Conservation (phyloP, 2,113 vertebrate genomes). For the Orthonyx spaldingii region DNA sequence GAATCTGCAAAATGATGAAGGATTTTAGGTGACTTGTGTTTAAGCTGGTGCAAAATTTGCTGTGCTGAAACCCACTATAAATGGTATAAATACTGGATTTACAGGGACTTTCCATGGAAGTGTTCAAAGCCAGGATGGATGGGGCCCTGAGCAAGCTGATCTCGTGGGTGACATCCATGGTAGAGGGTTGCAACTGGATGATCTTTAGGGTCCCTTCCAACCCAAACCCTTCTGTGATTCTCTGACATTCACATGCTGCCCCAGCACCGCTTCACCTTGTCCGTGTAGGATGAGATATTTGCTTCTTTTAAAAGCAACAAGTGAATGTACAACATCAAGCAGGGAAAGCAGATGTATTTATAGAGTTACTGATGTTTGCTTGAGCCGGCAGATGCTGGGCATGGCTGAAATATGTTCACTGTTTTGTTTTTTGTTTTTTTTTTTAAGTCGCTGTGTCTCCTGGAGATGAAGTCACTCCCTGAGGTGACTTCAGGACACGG, state of each 20-base stretch:
- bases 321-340: not conserved
- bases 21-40: not conserved
- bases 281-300: not conserved
- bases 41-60: not conserved
- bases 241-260: accelerated
- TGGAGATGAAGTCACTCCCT: not conserved
- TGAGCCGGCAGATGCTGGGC: not conserved
- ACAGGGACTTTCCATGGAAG: not conserved
- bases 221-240: not conserved
- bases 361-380: not conserved
- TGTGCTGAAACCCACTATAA: not conserved
- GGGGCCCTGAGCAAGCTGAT: not conserved
- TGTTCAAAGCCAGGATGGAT: not conserved
- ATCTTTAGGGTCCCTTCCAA: not conserved
- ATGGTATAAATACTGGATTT: accelerated
- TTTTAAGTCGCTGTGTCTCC: not conserved
- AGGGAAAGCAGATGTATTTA: not conserved
- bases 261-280: not conserved
- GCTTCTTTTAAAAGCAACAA: not conserved
- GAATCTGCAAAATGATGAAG: not conserved
- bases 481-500: constrained; percentile 3
- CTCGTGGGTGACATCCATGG: not conserved
- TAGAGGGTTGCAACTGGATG: not conserved
- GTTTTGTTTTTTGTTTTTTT: not conserved
- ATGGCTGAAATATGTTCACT: constrained; percentile 23